These are phyloP conservation scores for Agriotes lineatus DNA, from an alignment of 2,888 invertebrate species.

Conservation along the genomic window DNA sequence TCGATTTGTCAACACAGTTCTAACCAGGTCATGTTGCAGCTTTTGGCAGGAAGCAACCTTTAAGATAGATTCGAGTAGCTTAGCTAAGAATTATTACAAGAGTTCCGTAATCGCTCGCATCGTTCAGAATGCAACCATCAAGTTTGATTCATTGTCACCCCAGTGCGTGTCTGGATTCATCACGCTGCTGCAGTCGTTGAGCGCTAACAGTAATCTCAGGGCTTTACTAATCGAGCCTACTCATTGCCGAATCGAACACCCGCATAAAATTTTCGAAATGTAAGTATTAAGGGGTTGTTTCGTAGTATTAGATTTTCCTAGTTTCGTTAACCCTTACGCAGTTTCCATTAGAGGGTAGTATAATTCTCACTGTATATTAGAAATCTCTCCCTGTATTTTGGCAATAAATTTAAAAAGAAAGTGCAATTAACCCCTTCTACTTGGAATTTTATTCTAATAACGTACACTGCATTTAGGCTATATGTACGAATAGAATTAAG, in stretches of 20 bases:
- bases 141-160: conserved; percentile 60
- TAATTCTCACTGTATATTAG: too few species aligned
- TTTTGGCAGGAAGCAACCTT: conserved; percentile 64
- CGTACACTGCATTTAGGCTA: too few species aligned
- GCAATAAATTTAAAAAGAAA: too few species aligned
- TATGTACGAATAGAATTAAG: too few species aligned
- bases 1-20: too few species aligned
- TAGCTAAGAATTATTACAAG: conserved; percentile 60
- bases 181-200: conserved; percentile 59
- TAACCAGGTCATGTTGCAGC: too few species aligned
- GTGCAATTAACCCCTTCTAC: too few species aligned
- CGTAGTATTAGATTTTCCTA: too few species aligned
- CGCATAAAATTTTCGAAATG: conserved; percentile 48
- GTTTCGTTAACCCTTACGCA: too few species aligned
- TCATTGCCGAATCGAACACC: conserved; percentile 62
- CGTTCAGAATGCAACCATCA: conserved; percentile 60
- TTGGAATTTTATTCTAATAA: too few species aligned
- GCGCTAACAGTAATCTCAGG: conserved; percentile 61
- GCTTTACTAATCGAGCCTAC: conserved; percentile 63
- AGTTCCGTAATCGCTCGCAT: conserved; percentile 59
- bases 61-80: conserved; percentile 57
- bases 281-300: conserved; percentile 41
- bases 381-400: too few species aligned
- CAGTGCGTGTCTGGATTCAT: conserved; percentile 62
- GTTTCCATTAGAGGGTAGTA: too few species aligned